Evolutionary conservation across 2,888 invertebrate species (phyloP), one percentile per base, ranked within the genome.

Genomic region (Acronicta leporina): DNA sequence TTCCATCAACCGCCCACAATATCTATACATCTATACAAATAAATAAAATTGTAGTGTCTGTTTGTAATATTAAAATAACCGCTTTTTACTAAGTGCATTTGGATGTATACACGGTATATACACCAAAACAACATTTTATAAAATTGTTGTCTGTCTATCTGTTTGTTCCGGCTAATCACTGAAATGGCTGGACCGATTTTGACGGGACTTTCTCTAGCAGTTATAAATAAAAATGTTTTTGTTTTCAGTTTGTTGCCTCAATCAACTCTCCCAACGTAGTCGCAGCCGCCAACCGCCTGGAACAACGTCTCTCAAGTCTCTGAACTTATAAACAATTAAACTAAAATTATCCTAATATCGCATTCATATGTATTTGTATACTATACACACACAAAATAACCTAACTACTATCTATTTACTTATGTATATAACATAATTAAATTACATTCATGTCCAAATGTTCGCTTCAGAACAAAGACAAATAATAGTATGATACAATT

Each of bases 171-270:
- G n/a, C n/a, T n/a, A n/a, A n/a, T n/a, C n/a, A n/a, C n/a, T n/a
- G n/a, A n/a, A n/a, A n/a, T n/a, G n/a, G n/a, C n/a, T n/a, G n/a
- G n/a, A n/a, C n/a, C n/a, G n/a, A n/a, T n/a, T n/a, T n/a, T n/a
- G n/a, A n/a, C n/a, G n/a, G n/a, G n/a, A n/a, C n/a, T n/a, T n/a
- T n/a, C n/a, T n/a, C n/a, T n/a, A n/a, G n/a, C n/a, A n/a, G n/a
- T n/a, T n/a, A 20, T 20, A 20, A 20, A 20, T 20, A 20, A 3
- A 2, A 3, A 20, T 20, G 0, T 35, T 15, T 0, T 45, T 42
- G 9, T 30, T 75, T 77, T 0, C 84, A 92, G 92, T 83, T 90
- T 78, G 38, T 90, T 61, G 67, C 70, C 46, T 77, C 72, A 0
- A 48, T 87, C 1, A 75, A 70, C 14, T 20, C 25, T 13, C 87